Percentiles rank a stretch among this genome's conserved stretches.
phyloP scores from a whole-genome alignment of 2,888 invertebrate genomes.

The Nipponacmea schrenckii region DNA sequence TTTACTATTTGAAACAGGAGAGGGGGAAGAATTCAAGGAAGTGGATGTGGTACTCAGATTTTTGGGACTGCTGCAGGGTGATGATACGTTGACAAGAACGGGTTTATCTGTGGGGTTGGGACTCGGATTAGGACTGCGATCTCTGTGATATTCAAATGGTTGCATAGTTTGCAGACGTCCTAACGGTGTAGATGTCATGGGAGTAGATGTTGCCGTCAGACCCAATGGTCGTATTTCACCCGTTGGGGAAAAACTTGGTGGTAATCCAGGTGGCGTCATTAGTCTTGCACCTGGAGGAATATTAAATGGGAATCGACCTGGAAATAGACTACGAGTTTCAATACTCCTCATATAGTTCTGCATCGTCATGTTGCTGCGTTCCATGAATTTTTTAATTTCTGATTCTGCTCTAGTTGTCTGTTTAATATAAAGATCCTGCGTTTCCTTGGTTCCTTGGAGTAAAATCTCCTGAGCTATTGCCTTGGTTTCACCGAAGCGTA shows the following conservation, averaged over 20 bases:
- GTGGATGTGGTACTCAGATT: slow-evolving; percentile 50
- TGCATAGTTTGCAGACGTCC: slow-evolving; percentile 94
- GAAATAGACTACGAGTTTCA: slow-evolving; percentile 56
- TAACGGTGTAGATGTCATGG: slow-evolving; percentile 80
- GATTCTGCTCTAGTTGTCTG: slow-evolving; percentile 68
- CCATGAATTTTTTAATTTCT: slow-evolving; percentile 73
- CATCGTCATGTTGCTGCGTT: slow-evolving; percentile 68
- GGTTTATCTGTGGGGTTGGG: slow-evolving; percentile 25
- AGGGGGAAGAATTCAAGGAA: slow-evolving; percentile 47
- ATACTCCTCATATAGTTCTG: slow-evolving; percentile 60
- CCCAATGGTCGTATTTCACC: slow-evolving; percentile 47
- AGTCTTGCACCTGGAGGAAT: slow-evolving; percentile 46
- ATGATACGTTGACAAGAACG: slow-evolving; percentile 5
- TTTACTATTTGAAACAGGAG: slow-evolving; percentile 42
- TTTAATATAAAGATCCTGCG: slow-evolving; percentile 55
- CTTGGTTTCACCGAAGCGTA: slow-evolving; percentile 88
- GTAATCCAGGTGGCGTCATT: slow-evolving; percentile 44
- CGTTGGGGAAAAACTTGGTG: slow-evolving; percentile 47
- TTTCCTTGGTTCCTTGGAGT: slow-evolving; percentile 67
- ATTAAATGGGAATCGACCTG: slow-evolving; percentile 50
- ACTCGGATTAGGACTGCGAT: slow-evolving; percentile 43
- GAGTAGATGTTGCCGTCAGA: slow-evolving; percentile 67
- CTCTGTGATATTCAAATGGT: slow-evolving; percentile 85
- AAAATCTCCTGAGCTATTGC: slow-evolving; percentile 79
- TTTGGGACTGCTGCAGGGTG: slow-evolving; percentile 41